Base-by-base conservation (phyloP, 2,113 vertebrate species). In the Ornithorhynchus anatinus region DNA sequence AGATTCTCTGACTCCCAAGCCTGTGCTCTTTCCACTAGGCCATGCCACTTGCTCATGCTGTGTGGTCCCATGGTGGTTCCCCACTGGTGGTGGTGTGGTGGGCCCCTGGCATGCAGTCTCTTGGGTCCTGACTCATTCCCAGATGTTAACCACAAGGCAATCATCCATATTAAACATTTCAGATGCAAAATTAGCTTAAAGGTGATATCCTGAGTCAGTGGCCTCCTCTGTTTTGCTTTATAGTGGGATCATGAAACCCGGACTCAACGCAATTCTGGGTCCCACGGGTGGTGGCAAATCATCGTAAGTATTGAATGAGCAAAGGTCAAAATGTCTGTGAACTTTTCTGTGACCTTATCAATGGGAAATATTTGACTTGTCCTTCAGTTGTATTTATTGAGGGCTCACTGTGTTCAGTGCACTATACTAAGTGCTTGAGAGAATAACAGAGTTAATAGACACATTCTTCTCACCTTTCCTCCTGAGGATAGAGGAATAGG, bases 191-290 rank as follows among this genome's bases (percentile, higher is more conserved):
- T 6, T 13, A 17, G 11, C 11, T 43, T 29, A 16, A 20, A 27
- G 58, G 2, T 33, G 15, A 43, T 59, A 20, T 1, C 25, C 5
- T 23, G 48, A 75, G 31, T 43, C 3, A 40, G 1, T 70, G 25
- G 47, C 6, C 23, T 61, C 1, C 47, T 48, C 65, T 70, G 29
- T 69, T 73, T 73, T 90, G 6, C 88, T 74, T 74, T 85, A 16
- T 87, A 99, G 97, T 88, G 98, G 97, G n/a, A 92, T 98, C 69
- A 98, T 99, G 97, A 95, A 80, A 86, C 96, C 98, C 20, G 98
- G 98, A 23, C 93, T 99, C 73, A 99, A 99, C 31, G 97, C 97
- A 48, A 97, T 99, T 80, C 90, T 99, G 70, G 98, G 98, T 75
- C 96, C 96, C 5, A 98, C 96, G 23, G 98, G 97, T 63, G 90